Conservation (phyloP, 2,888 invertebrate genomes). For the Pogonocherus hispidulus region DNA sequence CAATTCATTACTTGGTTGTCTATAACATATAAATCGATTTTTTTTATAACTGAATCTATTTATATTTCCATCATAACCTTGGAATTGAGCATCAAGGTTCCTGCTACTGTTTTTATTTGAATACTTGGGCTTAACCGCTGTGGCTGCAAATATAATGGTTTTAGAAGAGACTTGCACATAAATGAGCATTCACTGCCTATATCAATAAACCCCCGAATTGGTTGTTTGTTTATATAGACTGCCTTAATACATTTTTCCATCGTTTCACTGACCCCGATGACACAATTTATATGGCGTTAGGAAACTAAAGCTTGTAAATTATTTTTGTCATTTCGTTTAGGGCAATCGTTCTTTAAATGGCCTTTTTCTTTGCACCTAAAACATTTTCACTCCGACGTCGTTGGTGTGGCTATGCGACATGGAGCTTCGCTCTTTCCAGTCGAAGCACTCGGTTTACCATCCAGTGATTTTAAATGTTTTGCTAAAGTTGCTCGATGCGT, state of each 20-base stretch:
- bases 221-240: constrained; percentile 4
- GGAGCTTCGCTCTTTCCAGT: not conserved
- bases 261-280: not conserved
- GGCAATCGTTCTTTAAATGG: not conserved
- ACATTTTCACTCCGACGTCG: not conserved
- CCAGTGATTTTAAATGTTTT: constrained; percentile 17
- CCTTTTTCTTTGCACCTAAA: constrained; percentile 7
- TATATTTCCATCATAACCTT: not conserved
- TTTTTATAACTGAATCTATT: not conserved
- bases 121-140: not conserved
- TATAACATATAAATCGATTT: not conserved
- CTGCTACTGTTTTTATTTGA: not conserved
- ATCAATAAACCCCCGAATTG: constrained; percentile 17
- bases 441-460: not conserved
- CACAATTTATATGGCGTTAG: not conserved
- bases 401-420: not conserved
- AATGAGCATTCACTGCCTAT: constrained; percentile 10
- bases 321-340: not conserved
- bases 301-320: not conserved
- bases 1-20: not conserved
- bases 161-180: not conserved
- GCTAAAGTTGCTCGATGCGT: constrained; percentile 16
- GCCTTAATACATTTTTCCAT: constrained; percentile 23
- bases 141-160: not conserved
- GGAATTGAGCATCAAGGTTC: not conserved